These are phyloP conservation scores for Oxycera nigricornis DNA, from an alignment of 2,888 invertebrate species.

Conservation along the genomic window DNA sequence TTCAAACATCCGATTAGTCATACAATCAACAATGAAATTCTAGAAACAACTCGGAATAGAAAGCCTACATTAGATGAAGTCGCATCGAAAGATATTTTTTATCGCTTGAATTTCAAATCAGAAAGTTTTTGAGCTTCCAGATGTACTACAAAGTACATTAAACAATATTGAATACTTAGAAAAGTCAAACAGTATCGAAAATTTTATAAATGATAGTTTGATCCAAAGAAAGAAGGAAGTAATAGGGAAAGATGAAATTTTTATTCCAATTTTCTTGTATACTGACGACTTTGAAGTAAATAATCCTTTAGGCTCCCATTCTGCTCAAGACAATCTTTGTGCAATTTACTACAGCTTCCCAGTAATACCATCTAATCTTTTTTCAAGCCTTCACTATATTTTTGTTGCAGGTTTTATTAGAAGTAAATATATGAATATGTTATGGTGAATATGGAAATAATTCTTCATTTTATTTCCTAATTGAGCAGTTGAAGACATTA, in stretches of 20 bases:
- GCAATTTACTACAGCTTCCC: not conserved
- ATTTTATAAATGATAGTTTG: not conserved
- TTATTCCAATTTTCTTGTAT: constrained; percentile 10
- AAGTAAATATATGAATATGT: not conserved
- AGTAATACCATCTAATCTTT: not conserved
- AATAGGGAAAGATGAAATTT: not conserved
- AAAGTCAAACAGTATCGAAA: too few species aligned
- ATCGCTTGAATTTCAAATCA: not conserved
- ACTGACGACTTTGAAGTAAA: constrained; percentile 9
- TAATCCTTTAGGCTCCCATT: constrained; percentile 1
- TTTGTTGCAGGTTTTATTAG: not conserved
- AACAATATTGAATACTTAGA: not conserved
- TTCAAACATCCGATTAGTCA: not conserved
- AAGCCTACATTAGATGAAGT: not conserved
- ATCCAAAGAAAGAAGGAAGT: not conserved
- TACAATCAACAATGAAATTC: constrained; percentile 20
- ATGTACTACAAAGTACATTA: not conserved
- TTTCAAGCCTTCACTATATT: not conserved
- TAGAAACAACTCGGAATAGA: not conserved
- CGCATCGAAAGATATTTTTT: not conserved
- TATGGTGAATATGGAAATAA: too few species aligned
- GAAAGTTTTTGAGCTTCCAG: not conserved
- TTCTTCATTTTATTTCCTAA: too few species aligned
- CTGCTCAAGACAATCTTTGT: not conserved
- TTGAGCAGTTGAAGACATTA: too few species aligned